These are phyloP conservation scores for Trichonephila inaurata DNA, from an alignment of 1,140 invertebrate genomes.

Conservation along the genomic window DNA sequence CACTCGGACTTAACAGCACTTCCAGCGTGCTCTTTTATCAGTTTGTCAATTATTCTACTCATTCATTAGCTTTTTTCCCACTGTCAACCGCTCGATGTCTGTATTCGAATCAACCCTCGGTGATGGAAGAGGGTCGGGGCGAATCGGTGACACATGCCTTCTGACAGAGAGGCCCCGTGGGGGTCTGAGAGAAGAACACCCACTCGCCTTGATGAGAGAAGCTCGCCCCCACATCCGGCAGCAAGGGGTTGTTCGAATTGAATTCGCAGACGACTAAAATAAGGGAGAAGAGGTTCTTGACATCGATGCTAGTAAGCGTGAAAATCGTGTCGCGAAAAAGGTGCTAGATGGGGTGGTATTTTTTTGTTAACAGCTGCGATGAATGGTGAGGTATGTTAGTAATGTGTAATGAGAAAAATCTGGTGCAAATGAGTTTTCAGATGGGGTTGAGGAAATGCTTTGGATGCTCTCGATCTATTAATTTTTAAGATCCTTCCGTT, in stretches of 20 bases:
- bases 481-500: no score
- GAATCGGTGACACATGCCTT: conserved; percentile 22
- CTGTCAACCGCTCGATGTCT: background rate
- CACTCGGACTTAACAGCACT: background rate
- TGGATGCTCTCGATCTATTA: no score
- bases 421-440: background rate
- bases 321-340: background rate
- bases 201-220: background rate
- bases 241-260: background rate
- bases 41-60: background rate
- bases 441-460: background rate
- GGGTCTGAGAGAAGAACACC: background rate
- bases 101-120: background rate
- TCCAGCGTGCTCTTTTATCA: background rate
- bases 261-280: background rate
- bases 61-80: background rate
- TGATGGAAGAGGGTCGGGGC: background rate
- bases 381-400: background rate
- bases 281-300: background rate
- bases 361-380: background rate
- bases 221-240: background rate
- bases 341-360: background rate
- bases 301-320: background rate
- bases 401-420: background rate
- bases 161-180: background rate